These are phyloP conservation scores for Mastacembelus armatus DNA, from an alignment of 2,797 vertebrate genomes.

Conservation along the genomic window DNA sequence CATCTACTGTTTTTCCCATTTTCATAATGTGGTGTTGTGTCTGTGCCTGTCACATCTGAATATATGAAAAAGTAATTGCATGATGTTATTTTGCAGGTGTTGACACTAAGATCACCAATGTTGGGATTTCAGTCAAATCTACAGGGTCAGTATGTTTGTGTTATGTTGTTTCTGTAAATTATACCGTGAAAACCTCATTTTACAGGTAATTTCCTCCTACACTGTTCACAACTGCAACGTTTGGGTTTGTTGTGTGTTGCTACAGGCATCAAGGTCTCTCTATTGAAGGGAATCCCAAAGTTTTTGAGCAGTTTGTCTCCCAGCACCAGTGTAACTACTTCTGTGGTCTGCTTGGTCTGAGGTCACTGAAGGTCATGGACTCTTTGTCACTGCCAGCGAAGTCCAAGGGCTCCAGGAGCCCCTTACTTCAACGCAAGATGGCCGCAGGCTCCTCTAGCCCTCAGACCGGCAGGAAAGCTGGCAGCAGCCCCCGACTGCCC, in stretches of 20 bases:
- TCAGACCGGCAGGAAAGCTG: conserved; percentile 85
- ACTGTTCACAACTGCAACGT: neutral
- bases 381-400: conserved; percentile 79
- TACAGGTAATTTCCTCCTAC: conserved; percentile 56
- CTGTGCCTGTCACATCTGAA: conserved; percentile 12
- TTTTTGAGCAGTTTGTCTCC: conserved; percentile 89
- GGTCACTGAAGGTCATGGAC: conserved; percentile 85
- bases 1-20: neutral
- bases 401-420: conserved; percentile 89
- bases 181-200: conserved; percentile 46
- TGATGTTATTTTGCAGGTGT: conserved; percentile 86
- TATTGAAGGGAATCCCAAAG: conserved; percentile 85
- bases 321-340: conserved; percentile 91
- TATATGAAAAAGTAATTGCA: conserved; percentile 28
- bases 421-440: conserved; percentile 86
- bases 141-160: conserved; percentile 87
- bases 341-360: conserved; percentile 89
- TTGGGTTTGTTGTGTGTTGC: conserved; percentile 30
- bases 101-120: conserved; percentile 91
- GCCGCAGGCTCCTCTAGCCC: conserved; percentile 87
- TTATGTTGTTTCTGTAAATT: conserved; percentile 41
- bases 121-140: conserved; percentile 90
- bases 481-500: conserved; percentile 81
- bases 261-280: conserved; percentile 92
- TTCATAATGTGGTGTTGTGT: neutral